phyloP scores from a whole-genome alignment of 2,888 invertebrate species.

The Dasypogon diadema region DNA sequence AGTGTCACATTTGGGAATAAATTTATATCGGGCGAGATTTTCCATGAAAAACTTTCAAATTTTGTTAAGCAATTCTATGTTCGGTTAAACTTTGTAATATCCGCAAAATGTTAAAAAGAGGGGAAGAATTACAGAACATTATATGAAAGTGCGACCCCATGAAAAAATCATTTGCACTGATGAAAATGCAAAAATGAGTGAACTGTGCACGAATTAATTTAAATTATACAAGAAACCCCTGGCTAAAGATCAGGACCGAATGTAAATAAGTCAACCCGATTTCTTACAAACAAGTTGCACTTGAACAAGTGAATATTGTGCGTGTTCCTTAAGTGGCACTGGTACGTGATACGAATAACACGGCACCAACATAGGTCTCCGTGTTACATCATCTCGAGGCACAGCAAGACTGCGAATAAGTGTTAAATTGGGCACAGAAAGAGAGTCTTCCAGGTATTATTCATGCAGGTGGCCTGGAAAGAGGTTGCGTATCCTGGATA shows the following conservation, averaged over 20 bases:
- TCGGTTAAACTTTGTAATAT: not conserved
- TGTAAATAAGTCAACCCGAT: conserved; percentile 32
- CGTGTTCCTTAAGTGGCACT: conserved; percentile 24
- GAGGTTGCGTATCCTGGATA: not conserved
- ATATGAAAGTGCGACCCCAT: not conserved
- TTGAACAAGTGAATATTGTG: conserved; percentile 9
- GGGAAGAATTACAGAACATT: not conserved
- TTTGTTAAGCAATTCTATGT: not conserved
- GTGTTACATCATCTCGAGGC: not conserved
- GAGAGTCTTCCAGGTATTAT: not conserved
- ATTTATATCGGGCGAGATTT: conserved; percentile 5
- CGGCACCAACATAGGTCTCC: not conserved
- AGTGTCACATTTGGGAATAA: not conserved
- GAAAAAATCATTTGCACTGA: not conserved
- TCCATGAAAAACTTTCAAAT: not conserved
- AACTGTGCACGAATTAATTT: not conserved
- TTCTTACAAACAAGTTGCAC: conserved; percentile 36
- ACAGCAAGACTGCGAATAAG: not conserved
- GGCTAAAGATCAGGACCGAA: conserved; percentile 25
- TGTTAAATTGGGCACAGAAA: not conserved
- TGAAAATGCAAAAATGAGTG: not conserved
- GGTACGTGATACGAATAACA: conserved; percentile 26
- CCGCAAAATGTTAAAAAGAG: not conserved
- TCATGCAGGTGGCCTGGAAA: not conserved
- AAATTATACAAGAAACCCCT: not conserved